Evolutionary conservation across 2,888 invertebrate genomes (phyloP).

Genomic region (Mimas tiliae): DNA sequence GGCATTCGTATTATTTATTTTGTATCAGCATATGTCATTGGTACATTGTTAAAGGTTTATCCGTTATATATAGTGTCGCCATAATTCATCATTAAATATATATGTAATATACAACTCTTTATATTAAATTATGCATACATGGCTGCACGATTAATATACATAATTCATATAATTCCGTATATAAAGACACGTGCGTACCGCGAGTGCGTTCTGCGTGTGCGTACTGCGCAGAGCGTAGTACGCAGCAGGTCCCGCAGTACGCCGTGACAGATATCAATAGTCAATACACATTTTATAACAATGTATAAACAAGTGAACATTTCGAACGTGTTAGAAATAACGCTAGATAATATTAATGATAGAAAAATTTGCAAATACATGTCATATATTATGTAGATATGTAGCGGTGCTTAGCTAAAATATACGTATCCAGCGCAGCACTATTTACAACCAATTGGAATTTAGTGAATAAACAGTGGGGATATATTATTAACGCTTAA

Average conservation of each 20-base stretch:
- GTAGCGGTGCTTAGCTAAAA: constrained; percentile 79
- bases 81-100: constrained; percentile 72
- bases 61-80: constrained; percentile 71
- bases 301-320: constrained; percentile 84
- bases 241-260: constrained; percentile 1
- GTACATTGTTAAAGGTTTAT: constrained; percentile 82
- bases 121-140: constrained; percentile 78
- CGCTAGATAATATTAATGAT: constrained; percentile 78
- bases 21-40: constrained; percentile 81
- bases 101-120: constrained; percentile 80
- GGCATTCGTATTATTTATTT: constrained; percentile 84
- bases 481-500: constrained; percentile 65
- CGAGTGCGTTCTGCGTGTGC: background rate
- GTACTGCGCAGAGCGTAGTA: background rate
- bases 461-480: constrained; percentile 61
- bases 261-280: constrained; percentile 68
- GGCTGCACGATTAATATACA: constrained; percentile 80
- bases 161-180: constrained; percentile 66
- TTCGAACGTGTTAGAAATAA: constrained; percentile 79
- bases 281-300: constrained; percentile 74
- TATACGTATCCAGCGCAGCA: constrained; percentile 62
- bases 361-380: constrained; percentile 76
- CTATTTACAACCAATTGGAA: constrained; percentile 70
- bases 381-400: constrained; percentile 74
- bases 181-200: constrained; percentile 18